phyloP scores from a whole-genome alignment of 2,888 invertebrate genomes.

The Synanthedon myopaeformis region DNA sequence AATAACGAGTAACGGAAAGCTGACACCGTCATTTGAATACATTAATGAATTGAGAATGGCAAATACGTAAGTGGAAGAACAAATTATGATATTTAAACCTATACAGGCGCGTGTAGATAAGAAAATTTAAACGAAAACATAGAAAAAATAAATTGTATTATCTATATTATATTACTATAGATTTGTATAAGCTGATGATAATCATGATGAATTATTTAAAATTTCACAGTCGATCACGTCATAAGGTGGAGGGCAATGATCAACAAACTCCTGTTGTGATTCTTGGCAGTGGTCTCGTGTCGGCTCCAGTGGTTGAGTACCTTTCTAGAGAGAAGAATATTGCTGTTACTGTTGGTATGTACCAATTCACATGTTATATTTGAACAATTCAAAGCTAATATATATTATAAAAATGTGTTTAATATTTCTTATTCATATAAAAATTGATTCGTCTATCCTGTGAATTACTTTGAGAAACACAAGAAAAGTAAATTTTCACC shows the following conservation, averaged over 20 bases:
- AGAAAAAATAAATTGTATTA: no score
- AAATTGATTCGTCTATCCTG: no score
- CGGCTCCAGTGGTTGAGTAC: conserved; percentile 95
- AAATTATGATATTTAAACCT: background rate
- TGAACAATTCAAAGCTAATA: no score
- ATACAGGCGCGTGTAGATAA: no score
- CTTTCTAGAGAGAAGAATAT: conserved; percentile 84
- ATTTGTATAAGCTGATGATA: background rate
- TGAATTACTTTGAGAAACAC: no score
- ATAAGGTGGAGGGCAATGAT: conserved; percentile 77
- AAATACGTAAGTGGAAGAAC: conserved; percentile 59
- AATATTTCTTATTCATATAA: no score
- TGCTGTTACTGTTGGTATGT: conserved; percentile 82
- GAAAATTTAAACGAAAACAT: no score
- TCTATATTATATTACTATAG: no score
- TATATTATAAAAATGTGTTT: no score
- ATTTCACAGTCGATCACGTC: conserved; percentile 72
- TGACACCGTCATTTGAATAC: conserved; percentile 95
- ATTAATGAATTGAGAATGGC: conserved; percentile 87
- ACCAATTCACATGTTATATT: no score
- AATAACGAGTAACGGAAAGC: conserved; percentile 93
- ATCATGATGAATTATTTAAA: background rate
- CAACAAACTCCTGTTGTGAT: conserved; percentile 83
- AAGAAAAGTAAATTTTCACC: no score
- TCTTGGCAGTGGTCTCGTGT: conserved; percentile 95